Evolutionary conservation across 2,888 invertebrate species (phyloP), one percentile per base, ranked within the genome.

Genomic region (Zygaena filipendulae): DNA sequence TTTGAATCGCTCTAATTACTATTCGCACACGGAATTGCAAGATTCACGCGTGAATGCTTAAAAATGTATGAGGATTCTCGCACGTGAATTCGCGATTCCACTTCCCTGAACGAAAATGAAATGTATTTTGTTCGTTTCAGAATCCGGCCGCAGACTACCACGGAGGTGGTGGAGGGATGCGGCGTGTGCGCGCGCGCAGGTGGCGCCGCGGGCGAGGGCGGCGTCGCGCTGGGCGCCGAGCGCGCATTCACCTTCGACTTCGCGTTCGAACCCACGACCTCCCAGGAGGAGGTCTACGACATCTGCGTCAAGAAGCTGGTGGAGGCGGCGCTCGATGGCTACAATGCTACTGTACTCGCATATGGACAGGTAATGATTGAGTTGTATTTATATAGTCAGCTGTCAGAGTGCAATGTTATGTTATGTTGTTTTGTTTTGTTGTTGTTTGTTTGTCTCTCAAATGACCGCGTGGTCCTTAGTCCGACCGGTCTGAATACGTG

Each of bases 271-370:
- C 89, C 87, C 29, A 81, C 79, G 30, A 82, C 87, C 22, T 68
- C 70, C 28, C 98, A 97, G 71, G 84, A 68, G 40, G 69, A 81
- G 27, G 87, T 99, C 13, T 99, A 97, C 64, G 85, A 88, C 23
- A 84, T 84, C 7, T 93, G 94, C 55, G 95, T 96, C 27, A 84
- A 87, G 31, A 84, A 87, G 29, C 85, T 99, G 32, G 91, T 99
- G 42, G 92, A 95, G 43, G 92, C 96, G 14, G 91, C 96, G 5
- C 84, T 98, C 33, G 92, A 95, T 52, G 98, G 98, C 32, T 97
- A 95, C 79, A 98, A 99, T 81, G 98, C 97, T 9, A 98, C 98
- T 7, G 93, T 98, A 21, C 84, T 99, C 49, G 98, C 98, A 0
- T 97, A 97, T 74, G 96, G 96, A 42, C 96, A 96, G 86, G 90